Evolutionary conservation across 2,113 vertebrate species (phyloP).

Genomic region (Butastur rufipennis): DNA sequence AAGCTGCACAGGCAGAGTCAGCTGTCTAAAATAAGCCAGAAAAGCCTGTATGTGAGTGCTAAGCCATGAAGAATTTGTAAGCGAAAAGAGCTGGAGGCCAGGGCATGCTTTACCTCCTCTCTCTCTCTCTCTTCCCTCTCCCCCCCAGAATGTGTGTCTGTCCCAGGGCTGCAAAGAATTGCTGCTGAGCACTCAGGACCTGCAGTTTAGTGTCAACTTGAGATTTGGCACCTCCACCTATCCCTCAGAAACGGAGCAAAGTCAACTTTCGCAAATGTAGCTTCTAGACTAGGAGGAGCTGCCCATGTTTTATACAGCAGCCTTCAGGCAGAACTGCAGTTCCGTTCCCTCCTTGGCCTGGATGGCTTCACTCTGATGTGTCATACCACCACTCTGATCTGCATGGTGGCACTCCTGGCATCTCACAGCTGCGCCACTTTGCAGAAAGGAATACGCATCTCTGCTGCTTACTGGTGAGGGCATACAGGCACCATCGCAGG

Average conservation of each 20-base stretch:
- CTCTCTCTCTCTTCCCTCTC: background rate
- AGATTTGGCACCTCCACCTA: background rate
- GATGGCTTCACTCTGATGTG: background rate
- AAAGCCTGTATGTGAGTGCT: background rate
- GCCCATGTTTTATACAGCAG: background rate
- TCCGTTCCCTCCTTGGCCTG: background rate
- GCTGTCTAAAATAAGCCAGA: background rate
- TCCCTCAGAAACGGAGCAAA: background rate
- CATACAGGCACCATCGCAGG: fast-evolving
- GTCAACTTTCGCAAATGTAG: background rate
- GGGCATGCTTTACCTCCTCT: background rate
- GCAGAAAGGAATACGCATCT: fast-evolving
- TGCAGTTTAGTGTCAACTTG: background rate
- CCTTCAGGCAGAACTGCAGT: background rate
- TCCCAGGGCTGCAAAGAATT: background rate
- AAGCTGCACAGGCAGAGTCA: background rate
- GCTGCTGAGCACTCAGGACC: background rate
- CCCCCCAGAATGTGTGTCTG: fast-evolving
- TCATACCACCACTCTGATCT: background rate
- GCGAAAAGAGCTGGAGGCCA: background rate
- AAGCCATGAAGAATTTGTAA: background rate
- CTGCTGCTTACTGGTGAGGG: background rate
- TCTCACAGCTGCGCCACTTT: background rate
- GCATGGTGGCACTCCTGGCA: background rate
- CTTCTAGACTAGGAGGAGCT: background rate